Conservation (phyloP, 2,888 invertebrate species). For the Tachina grossa region DNA sequence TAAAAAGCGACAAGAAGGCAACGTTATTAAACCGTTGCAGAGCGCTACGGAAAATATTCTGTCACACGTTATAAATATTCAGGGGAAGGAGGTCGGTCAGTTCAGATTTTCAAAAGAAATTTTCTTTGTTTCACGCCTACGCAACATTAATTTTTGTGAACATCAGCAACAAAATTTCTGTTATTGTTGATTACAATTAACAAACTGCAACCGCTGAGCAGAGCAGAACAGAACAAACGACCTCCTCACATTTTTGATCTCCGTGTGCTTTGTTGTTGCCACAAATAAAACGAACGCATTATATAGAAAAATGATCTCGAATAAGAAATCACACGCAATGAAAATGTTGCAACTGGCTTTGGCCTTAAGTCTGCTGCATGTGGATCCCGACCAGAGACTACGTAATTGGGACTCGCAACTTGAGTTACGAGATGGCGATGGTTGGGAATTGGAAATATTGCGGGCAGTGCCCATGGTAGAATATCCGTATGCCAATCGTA, state of each 20-base stretch:
- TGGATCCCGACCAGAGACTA: constrained; percentile 87
- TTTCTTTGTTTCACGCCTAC: constrained; percentile 67
- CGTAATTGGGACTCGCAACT: constrained; percentile 83
- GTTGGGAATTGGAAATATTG: constrained; percentile 82
- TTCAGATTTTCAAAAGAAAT: constrained; percentile 54
- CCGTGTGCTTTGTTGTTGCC: background rate
- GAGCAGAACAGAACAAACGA: background rate
- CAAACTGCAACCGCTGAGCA: constrained; percentile 34
- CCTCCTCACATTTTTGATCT: constrained; percentile 10
- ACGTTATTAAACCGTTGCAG: constrained; percentile 65
- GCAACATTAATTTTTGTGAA: constrained; percentile 38
- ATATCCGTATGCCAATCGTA: constrained; percentile 82
- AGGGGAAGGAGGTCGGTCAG: constrained; percentile 69
- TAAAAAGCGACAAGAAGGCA: constrained; percentile 35
- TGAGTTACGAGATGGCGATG: constrained; percentile 80
- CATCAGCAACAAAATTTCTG: constrained; percentile 14
- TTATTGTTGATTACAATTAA: constrained; percentile 34
- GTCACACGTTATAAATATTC: constrained; percentile 48
- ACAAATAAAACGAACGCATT: constrained; percentile 71
- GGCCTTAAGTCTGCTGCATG: constrained; percentile 90
- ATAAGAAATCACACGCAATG: constrained; percentile 92
- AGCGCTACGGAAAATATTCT: constrained; percentile 45
- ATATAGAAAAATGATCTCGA: constrained; percentile 86
- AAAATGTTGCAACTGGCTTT: constrained; percentile 92
- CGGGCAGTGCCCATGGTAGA: constrained; percentile 81